Percentiles rank a stretch among this genome's conserved stretches.
Evolutionary conservation across 2,888 invertebrate genomes (phyloP).

Genomic region (Quadroppia sp.): DNA sequence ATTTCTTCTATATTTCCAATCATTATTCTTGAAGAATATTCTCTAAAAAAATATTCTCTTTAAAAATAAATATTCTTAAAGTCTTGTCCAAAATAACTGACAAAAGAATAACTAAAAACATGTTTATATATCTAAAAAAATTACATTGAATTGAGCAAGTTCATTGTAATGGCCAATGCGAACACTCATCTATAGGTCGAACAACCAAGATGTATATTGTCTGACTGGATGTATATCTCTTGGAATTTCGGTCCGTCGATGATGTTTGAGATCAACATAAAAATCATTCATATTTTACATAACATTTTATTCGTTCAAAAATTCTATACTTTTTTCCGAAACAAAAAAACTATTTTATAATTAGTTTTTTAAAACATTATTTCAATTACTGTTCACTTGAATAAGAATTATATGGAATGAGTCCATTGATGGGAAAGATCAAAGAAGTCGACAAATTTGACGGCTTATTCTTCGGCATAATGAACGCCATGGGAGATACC

Average conservation of each 20-base stretch:
- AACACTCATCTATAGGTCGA: not conserved
- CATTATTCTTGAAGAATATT: no score
- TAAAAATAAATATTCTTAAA: no score
- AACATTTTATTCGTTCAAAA: not conserved
- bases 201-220: not conserved
- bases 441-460: constrained; percentile 76
- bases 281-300: not conserved
- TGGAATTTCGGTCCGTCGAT: constrained; percentile 16
- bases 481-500: constrained; percentile 81
- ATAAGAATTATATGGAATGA: constrained; percentile 69
- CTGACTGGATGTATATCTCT: not conserved
- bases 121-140: not conserved
- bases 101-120: not conserved
- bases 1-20: not conserved
- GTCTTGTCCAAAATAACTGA: not conserved
- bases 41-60: no score
- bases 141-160: not conserved
- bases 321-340: not conserved
- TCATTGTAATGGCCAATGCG: not conserved
- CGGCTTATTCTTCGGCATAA: constrained; percentile 82
- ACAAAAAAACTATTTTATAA: not conserved
- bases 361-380: not conserved
- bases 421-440: constrained; percentile 63
- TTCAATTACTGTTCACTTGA: not conserved
- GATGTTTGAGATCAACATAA: not conserved